Evolutionary conservation across 2,113 vertebrate species (phyloP).

Genomic region (Eretmochelys imbricata): DNA sequence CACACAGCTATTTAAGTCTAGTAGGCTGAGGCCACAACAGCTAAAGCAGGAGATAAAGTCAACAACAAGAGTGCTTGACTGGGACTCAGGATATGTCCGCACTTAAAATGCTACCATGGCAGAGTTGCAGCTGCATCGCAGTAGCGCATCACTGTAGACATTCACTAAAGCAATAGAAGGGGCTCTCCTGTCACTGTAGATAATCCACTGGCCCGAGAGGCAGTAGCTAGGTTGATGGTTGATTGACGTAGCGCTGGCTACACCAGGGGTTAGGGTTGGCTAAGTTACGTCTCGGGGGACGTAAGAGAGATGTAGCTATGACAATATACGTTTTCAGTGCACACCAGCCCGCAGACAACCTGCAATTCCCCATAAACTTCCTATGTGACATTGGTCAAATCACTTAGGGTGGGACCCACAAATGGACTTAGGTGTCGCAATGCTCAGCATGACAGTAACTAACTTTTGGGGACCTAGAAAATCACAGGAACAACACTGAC

Average conservation of each 20-base stretch:
- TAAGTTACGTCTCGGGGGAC: not conserved
- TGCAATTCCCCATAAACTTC: not conserved
- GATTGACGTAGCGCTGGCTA: not conserved
- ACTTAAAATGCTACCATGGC: not conserved
- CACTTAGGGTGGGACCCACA: not conserved
- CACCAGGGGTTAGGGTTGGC: not conserved
- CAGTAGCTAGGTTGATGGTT: not conserved
- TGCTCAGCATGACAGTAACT: not conserved
- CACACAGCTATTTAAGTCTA: not conserved
- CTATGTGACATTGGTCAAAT: not conserved
- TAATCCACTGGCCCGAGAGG: not conserved
- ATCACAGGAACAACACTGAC: not conserved
- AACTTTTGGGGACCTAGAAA: not conserved
- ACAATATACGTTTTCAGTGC: not conserved
- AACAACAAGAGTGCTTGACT: too few species aligned
- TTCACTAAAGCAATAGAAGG: not conserved
- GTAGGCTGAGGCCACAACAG: not conserved
- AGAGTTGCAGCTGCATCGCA: not conserved
- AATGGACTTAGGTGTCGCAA: not conserved
- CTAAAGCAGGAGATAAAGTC: not conserved
- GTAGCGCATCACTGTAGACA: not conserved
- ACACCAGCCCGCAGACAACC: not conserved
- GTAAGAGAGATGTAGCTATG: not conserved
- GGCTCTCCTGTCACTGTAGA: not conserved
- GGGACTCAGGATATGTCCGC: not conserved